phyloP scores from a whole-genome alignment of 2,888 invertebrate genomes.

The Prosopocoilus inquinatus region DNA sequence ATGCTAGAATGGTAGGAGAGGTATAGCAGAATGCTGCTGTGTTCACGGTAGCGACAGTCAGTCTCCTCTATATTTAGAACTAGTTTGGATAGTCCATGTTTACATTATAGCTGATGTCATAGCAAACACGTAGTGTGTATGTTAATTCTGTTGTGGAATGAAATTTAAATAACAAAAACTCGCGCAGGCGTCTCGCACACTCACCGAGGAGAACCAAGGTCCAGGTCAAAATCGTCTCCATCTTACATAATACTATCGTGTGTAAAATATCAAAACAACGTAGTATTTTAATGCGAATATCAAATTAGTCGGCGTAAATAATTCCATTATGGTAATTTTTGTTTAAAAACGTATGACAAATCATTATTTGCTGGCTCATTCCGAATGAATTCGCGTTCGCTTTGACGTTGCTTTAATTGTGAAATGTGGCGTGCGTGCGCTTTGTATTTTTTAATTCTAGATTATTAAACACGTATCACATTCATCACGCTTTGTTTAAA shows the following conservation, averaged over 20 bases:
- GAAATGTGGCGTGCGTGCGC: no score
- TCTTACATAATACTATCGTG: constrained; percentile 6
- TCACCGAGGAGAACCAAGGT: constrained; percentile 14
- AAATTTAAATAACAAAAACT: constrained; percentile 20
- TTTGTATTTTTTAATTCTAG: no score
- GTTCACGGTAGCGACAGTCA: constrained; percentile 16
- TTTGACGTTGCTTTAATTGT: no score
- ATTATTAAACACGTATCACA: no score
- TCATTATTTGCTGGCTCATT: no score
- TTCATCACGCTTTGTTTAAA: no score
- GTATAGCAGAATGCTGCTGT: no score
- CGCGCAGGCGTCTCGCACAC: constrained; percentile 17
- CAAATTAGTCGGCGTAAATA: neutral
- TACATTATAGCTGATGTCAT: constrained; percentile 20
- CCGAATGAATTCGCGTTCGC: no score
- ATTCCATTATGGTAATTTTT: neutral
- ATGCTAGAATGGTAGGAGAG: no score
- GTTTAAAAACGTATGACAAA: neutral
- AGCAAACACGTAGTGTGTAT: constrained; percentile 19
- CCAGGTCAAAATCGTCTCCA: constrained; percentile 14
- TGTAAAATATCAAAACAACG: constrained; percentile 9
- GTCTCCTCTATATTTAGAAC: constrained; percentile 22
- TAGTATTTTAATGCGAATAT: constrained; percentile 6
- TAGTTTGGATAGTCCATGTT: constrained; percentile 15
- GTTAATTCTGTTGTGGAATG: constrained; percentile 22